Evolutionary conservation across 2,797 vertebrate species (phyloP), one percentile per base, ranked within the genome.

Genomic region (Sebastes hubbsi): DNA sequence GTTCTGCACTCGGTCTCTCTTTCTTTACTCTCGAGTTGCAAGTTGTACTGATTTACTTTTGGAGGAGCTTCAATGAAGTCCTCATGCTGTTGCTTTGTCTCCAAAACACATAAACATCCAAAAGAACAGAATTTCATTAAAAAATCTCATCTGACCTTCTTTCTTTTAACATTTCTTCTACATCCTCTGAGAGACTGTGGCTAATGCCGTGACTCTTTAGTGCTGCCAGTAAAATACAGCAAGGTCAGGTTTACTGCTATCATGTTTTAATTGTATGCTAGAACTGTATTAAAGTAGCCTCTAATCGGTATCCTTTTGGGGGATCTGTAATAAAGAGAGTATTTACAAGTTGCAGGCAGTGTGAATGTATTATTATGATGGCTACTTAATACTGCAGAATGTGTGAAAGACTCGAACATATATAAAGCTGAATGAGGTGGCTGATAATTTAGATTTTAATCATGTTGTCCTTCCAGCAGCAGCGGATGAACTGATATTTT

Each of bases 271-370:
- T 20, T 49, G 46, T 62, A 70, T 32, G 24, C 25, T 12, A 56
- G 54, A n/a, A 34, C 60, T 61, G 32, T 78, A 61, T 56, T 46
- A 61, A 10, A 72, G 52, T 27, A 20, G 20, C 27, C 11, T 64
- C 67, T 49, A 70, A 78, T 77, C 10, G 0, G 27, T 60, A 81
- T 73, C 30, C n/a, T 74, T 82, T 72, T 18, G 7, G 18, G 27
- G 46, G 22, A 60, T 61, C 22, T 32, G 60, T 63, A 38, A 71
- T 54, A 25, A 8, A 72, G 42, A 59, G n/a, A 38, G 34, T 54
- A 59, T 81, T 74, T 62, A 64, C 42, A 72, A 80, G 32, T 30
- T 52, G 27, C 12, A 30, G 34, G 56, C 38, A 70, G 29, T 29
- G 29, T 27, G 14, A 12, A 67, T 38, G 24, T 65, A 24, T 70